Evolutionary conservation across 2,797 vertebrate genomes (phyloP), one percentile per base, ranked within the genome.

Genomic region (Sebastes melanostomus): DNA sequence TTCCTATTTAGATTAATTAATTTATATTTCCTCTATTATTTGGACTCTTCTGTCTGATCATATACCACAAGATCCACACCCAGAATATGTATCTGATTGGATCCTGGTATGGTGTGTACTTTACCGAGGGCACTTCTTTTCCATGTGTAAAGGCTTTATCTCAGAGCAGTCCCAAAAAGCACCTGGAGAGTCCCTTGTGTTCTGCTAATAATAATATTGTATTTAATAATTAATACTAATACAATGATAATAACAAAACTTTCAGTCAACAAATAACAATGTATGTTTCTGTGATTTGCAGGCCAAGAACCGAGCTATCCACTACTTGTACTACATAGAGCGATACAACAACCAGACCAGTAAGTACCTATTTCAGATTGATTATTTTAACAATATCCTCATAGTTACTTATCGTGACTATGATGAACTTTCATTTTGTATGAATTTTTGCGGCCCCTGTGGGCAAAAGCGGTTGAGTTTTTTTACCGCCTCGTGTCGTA

Each of bases 301-400:
- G 98, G 98, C 98, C 66, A 99, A 98, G 94, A 99, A 99, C 92
- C 94, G 94, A 96, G 98, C 98, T 2, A 82, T 97, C 72, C 96
- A 93, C 74, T 96, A 95, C 92, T 89, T 99, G 72, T 95, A 96
- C 82, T 98, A 95, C 8, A 94, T 98, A 67, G 98, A 99, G 8
- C 88, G 94, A 69, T 98, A 96, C 81, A 96, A 98, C 84, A 82
- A 96, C 91, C 96, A 97, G 82, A 98, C 97, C 77, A 97, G 98
- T 99, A 92, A 97, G 98, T 97, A 32, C n/a, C 12, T 0, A 8
- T 14, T 27, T 24, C 14, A 22, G 25, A 22, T 14, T 36, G 25
- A 16, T 24, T 6, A 11, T 24, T 27, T 27, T 27, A 18, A 54
- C 50, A 54, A n/a, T 54, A 22, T 54, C 10, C 0, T 78, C 13